Conservation (phyloP, 2,797 vertebrate genomes). For the Pangasius macronema region DNA sequence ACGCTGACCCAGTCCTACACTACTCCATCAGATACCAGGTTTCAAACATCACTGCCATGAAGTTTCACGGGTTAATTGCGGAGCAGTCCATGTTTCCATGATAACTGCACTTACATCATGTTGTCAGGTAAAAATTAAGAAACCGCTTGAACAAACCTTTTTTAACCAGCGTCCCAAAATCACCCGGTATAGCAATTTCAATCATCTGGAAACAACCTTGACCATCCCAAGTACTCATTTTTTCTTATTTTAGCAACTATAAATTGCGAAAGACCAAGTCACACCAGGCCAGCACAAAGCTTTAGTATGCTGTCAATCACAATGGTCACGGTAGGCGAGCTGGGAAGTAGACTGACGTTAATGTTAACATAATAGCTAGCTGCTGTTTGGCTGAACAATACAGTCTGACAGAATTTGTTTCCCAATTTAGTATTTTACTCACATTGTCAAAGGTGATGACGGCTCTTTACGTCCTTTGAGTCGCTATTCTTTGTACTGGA, state of each 20-base stretch:
- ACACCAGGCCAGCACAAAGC: not conserved
- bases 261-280: not conserved
- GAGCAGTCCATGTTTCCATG: constrained; percentile 2
- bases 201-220: not conserved
- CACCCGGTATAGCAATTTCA: not conserved
- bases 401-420: constrained; percentile 14
- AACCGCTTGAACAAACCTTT: not conserved
- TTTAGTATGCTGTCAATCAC: constrained; percentile 7
- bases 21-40: not conserved
- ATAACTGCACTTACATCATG: not conserved
- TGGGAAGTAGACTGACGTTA: not conserved
- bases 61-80: not conserved
- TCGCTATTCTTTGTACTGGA: not conserved
- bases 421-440: not conserved
- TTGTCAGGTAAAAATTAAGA: not conserved
- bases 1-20: not conserved
- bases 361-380: constrained; percentile 20
- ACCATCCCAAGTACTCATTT: too few species aligned
- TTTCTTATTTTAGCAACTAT: not conserved
- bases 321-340: not conserved
- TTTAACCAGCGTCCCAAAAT: not conserved
- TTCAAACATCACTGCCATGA: not conserved
- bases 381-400: constrained; percentile 23
- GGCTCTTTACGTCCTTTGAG: not conserved
- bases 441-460: not conserved